These are phyloP conservation scores for Muscicapa striata DNA, from an alignment of 2,797 vertebrate species.

Conservation along the genomic window DNA sequence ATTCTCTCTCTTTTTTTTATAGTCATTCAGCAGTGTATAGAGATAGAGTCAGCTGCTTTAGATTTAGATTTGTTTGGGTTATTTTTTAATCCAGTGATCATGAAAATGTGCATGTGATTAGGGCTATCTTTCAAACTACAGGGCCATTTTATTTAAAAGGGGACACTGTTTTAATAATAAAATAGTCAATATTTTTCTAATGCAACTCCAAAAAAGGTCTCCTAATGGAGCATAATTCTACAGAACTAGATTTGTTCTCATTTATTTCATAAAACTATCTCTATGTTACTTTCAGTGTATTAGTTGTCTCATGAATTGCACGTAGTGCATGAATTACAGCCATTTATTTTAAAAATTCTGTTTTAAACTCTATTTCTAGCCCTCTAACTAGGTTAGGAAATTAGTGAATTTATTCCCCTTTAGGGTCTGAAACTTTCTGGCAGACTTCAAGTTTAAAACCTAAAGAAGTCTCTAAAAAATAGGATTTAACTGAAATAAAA, in stretches of 20 bases:
- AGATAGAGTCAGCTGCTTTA: neutral
- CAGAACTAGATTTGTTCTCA: neutral
- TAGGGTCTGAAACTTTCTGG: neutral
- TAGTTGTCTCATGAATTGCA: neutral
- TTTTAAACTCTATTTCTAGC: slow-evolving; percentile 18
- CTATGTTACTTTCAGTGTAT: neutral
- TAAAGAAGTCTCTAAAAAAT: neutral
- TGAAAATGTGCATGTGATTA: neutral
- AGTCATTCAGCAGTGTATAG: neutral
- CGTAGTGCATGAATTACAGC: neutral
- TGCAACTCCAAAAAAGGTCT: neutral
- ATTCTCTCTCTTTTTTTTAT: neutral
- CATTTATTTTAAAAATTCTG: slow-evolving; percentile 25
- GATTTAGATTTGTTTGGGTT: neutral
- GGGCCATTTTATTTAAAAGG: neutral
- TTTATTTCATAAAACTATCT: neutral
- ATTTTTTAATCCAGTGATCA: neutral
- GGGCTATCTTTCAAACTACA: neutral
- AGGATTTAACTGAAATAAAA: neutral
- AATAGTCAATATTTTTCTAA: neutral
- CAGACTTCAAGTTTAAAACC: neutral
- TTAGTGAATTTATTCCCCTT: neutral
- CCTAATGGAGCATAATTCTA: neutral
- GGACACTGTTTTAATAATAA: neutral
- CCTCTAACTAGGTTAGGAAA: slow-evolving; percentile 17